These are phyloP conservation scores for Palythoa grandiflora DNA, from an alignment of 92 coral and sea anemone genomes.

Conservation along the genomic window DNA sequence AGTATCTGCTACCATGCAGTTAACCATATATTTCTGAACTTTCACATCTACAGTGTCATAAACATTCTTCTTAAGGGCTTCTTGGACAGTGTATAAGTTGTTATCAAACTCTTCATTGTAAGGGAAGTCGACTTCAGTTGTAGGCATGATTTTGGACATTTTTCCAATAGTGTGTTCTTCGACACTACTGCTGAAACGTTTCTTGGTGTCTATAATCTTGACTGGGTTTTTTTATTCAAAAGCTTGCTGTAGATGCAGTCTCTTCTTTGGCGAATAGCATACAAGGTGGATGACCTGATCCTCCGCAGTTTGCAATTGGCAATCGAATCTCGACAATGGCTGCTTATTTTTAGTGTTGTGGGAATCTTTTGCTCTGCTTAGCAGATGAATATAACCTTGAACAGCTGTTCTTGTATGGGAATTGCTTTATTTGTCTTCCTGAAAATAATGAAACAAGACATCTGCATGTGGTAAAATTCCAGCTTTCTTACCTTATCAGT, in stretches of 20 bases:
- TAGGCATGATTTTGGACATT: constrained; percentile 32
- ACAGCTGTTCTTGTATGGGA: constrained; percentile 29
- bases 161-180: constrained; percentile 30
- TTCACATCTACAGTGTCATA: constrained; percentile 41
- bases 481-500: constrained; percentile 53
- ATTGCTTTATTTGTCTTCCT: constrained; percentile 28
- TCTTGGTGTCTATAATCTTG: constrained; percentile 29
- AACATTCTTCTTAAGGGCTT: constrained; percentile 37
- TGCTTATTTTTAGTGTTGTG: too few relatives aligned
- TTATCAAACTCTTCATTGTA: constrained; percentile 24
- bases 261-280: constrained; percentile 43
- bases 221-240: constrained; percentile 34
- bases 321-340: too few relatives aligned
- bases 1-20: constrained; percentile 31
- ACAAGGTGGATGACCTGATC: neutral
- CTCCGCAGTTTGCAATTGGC: too few relatives aligned
- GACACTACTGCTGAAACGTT: constrained; percentile 35
- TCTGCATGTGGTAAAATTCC: constrained; percentile 26
- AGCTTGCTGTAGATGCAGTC: constrained; percentile 42
- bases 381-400: constrained; percentile 7
- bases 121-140: constrained; percentile 27
- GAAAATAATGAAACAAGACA: constrained; percentile 30
- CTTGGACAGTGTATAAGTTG: constrained; percentile 31
- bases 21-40: constrained; percentile 36
- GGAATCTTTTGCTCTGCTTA: too few relatives aligned